Conservation (phyloP, 2,113 vertebrate species). For the Gopherus flavomarginatus region DNA sequence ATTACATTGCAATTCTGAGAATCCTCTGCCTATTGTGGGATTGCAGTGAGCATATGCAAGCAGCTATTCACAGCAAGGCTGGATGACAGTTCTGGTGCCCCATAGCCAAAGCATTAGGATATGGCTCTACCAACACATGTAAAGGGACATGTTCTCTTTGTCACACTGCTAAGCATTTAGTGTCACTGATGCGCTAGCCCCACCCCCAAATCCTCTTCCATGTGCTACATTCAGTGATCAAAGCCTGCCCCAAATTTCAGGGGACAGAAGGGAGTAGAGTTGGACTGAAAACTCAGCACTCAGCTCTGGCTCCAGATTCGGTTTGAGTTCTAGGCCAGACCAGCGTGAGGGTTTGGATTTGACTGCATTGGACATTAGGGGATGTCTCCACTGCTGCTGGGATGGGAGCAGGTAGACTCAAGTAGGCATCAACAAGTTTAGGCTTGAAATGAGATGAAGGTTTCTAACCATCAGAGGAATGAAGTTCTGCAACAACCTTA, state of each 20-base stretch:
- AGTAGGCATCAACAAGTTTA: no score
- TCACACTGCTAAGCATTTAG: neutral
- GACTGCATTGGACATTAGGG: neutral
- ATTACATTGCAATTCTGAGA: no score
- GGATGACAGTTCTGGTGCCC: neutral
- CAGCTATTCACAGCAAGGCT: neutral
- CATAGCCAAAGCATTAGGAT: neutral
- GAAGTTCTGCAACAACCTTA: no score
- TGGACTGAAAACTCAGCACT: no score
- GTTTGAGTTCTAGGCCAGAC: neutral
- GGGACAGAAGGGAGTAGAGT: no score
- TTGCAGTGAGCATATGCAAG: neutral
- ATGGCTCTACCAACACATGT: neutral
- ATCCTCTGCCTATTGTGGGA: no score
- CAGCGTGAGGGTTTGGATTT: neutral
- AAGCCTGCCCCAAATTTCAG: no score
- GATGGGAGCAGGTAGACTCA: no score
- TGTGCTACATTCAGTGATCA: neutral
- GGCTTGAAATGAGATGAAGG: no score
- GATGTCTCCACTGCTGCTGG: no score
- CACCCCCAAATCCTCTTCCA: neutral
- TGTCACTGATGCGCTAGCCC: neutral
- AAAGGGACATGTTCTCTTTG: neutral
- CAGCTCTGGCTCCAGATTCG: no score
- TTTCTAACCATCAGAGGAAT: no score